phyloP scores from a whole-genome alignment of 2,113 vertebrate genomes.

The Haemorhous mexicanus region DNA sequence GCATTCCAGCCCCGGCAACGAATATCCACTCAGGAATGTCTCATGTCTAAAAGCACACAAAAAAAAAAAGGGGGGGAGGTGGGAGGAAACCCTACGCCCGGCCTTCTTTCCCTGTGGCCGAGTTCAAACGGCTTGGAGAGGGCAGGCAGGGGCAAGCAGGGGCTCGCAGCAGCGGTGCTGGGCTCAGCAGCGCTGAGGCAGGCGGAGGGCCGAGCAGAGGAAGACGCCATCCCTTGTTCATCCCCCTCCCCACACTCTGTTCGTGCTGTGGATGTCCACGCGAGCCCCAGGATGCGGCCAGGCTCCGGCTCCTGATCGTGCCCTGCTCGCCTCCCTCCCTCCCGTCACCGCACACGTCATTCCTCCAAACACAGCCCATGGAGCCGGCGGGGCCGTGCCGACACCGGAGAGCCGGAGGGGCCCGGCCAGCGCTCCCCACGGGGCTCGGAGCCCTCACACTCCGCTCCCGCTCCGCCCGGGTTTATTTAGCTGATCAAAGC shows the following conservation, averaged over 20 bases:
- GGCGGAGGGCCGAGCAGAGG: background rate
- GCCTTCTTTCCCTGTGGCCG: background rate
- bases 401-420: background rate
- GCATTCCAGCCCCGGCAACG: background rate
- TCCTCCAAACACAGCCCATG: background rate
- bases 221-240: background rate
- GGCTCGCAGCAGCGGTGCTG: background rate
- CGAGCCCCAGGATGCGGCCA: background rate
- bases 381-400: background rate
- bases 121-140: background rate
- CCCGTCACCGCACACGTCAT: constrained; percentile 4
- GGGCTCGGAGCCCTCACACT: accelerated
- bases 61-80: background rate
- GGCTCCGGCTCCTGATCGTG: background rate
- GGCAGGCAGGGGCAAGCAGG: background rate
- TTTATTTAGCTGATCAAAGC: background rate
- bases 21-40: constrained; percentile 25
- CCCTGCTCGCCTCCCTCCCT: background rate
- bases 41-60: background rate
- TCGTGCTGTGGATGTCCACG: background rate
- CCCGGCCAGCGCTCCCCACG: accelerated
- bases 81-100: background rate
- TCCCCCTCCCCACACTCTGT: background rate
- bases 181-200: background rate
- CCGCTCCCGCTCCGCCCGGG: accelerated